phyloP scores from a whole-genome alignment of 2,888 invertebrate genomes.

The Tetranychus truncatus region DNA sequence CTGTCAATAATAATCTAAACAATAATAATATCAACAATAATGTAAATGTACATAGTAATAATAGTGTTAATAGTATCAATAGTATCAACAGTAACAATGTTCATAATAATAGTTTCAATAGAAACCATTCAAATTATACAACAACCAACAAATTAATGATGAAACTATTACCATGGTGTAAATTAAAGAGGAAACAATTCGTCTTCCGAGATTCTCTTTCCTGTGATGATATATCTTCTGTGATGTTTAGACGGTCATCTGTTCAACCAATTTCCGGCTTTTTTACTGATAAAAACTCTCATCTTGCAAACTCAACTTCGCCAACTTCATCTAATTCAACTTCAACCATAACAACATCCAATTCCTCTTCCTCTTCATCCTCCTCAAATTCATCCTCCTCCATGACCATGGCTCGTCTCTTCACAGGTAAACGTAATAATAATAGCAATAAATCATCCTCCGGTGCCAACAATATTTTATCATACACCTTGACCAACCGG shows the following conservation, averaged over 20 bases:
- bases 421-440: not conserved
- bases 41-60: not conserved
- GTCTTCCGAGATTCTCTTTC: conserved; percentile 10
- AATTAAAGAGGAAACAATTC: conserved; percentile 4
- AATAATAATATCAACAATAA: not conserved
- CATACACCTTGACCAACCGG: not conserved
- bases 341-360: not conserved
- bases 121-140: not conserved
- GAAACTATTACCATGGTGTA: conserved; percentile 11
- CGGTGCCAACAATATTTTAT: not conserved
- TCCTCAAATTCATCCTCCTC: not conserved
- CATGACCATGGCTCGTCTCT: not conserved
- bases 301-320: not conserved
- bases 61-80: not conserved
- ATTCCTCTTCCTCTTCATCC: not conserved
- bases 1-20: not conserved
- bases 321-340: not conserved
- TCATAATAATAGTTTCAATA: not conserved
- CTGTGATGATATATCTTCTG: conserved; percentile 14
- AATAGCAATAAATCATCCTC: not conserved
- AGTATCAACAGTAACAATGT: not conserved
- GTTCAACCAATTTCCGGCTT: not conserved
- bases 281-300: not conserved
- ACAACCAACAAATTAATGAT: conserved; percentile 6
- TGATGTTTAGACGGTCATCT: conserved; percentile 4